Conservation (phyloP, 2,113 vertebrate species). For the Kobus ellipsiprymnus region DNA sequence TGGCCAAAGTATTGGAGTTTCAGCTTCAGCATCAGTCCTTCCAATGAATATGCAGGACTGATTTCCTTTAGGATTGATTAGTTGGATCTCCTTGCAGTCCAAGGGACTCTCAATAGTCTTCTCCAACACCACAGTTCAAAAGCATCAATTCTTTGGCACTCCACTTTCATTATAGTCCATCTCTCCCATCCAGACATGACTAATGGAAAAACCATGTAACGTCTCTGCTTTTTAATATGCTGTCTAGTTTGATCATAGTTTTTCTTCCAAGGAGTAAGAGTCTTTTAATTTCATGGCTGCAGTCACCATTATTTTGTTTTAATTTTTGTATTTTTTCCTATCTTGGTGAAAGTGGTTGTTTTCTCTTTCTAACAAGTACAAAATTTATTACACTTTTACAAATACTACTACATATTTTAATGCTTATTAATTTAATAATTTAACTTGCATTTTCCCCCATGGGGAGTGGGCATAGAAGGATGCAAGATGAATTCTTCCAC, state of each 20-base stretch:
- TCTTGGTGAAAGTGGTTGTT: neutral
- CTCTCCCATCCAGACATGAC: neutral
- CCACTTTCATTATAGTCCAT: neutral
- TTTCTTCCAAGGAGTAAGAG: neutral
- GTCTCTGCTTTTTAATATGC: neutral
- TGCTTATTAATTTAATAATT: neutral
- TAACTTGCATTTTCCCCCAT: neutral
- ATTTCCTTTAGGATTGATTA: neutral
- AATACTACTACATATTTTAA: neutral
- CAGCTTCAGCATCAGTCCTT: neutral
- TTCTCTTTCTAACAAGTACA: neutral
- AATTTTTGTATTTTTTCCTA: neutral
- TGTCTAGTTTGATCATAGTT: neutral
- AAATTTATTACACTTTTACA: neutral
- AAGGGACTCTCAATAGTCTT: neutral
- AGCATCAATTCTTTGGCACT: neutral
- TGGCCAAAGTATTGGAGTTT: neutral
- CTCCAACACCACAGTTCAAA: neutral
- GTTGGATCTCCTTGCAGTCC: neutral
- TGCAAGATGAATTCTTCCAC: neutral
- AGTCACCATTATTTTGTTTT: neutral
- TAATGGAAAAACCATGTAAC: neutral
- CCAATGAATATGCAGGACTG: neutral
- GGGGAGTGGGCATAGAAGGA: fast-evolving
- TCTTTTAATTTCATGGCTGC: neutral